Evolutionary conservation across 2,113 vertebrate genomes (phyloP).

Genomic region (Chlamydotis undulata): DNA sequence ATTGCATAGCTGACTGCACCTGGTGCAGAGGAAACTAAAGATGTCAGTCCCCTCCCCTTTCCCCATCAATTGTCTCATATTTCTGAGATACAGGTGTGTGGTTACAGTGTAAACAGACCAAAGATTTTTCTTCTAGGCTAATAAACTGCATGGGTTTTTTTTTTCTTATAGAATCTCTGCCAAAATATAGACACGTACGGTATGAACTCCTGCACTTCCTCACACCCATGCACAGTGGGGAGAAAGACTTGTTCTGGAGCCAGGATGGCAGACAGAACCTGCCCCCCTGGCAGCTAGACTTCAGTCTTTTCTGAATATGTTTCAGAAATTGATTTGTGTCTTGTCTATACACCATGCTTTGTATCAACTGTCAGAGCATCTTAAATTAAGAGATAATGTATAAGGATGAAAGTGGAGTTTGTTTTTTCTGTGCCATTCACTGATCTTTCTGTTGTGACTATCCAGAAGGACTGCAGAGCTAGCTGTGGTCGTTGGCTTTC

Average conservation of each 20-base stretch:
- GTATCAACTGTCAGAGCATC: neutral
- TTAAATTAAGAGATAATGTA: neutral
- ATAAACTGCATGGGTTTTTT: neutral
- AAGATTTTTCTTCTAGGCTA: conserved; percentile 30
- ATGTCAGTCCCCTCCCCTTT: conserved; percentile 45
- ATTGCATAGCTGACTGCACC: conserved; percentile 50
- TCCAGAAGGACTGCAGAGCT: neutral
- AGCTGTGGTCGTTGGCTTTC: neutral
- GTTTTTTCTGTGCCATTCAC: neutral
- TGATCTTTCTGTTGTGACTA: neutral
- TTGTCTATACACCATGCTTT: neutral
- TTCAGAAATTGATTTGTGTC: neutral
- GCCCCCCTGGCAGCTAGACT: neutral
- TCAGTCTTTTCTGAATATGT: neutral
- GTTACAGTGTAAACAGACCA: conserved; percentile 31
- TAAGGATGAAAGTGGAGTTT: neutral
- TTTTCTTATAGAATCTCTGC: neutral
- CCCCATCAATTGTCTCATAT: neutral
- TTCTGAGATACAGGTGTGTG: conserved; percentile 58
- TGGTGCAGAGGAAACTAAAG: conserved; percentile 41
- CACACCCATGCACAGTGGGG: neutral
- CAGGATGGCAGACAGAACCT: neutral
- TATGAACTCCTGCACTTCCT: conserved; percentile 32
- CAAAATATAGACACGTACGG: neutral
- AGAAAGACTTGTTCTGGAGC: neutral